Evolutionary conservation across 2,888 invertebrate genomes (phyloP).

Genomic region (Oscheius sp.): DNA sequence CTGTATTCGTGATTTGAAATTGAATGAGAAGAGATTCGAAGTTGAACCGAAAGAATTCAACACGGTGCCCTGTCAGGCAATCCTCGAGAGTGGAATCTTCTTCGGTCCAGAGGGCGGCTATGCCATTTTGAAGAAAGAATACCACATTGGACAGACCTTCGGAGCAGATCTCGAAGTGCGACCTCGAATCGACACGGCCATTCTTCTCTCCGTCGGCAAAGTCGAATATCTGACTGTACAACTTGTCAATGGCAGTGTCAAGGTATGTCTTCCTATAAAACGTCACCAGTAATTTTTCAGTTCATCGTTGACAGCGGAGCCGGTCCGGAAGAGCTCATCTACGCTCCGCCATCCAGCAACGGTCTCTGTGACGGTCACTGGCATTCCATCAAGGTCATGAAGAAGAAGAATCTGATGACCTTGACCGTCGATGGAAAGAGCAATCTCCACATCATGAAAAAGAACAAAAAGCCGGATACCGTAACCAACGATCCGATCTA

Average conservation of each 20-base stretch:
- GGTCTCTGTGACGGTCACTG: conserved; percentile 92
- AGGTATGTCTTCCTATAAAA: neutral
- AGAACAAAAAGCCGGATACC: conserved; percentile 80
- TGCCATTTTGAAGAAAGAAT: conserved; percentile 68
- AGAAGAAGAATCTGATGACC: conserved; percentile 89
- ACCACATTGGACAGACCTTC: conserved; percentile 59
- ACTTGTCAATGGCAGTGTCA: conserved; percentile 77
- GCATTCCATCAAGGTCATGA: conserved; percentile 87
- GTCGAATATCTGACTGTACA: conserved; percentile 87
- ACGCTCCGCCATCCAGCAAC: conserved; percentile 47
- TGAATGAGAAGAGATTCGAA: conserved; percentile 70
- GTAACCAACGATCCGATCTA: conserved; percentile 88
- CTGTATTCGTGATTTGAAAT: conserved; percentile 74
- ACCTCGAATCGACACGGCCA: conserved; percentile 66
- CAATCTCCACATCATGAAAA: conserved; percentile 80
- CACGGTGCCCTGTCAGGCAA: conserved; percentile 71
- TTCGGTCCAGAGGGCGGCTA: conserved; percentile 75
- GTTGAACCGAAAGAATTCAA: conserved; percentile 53
- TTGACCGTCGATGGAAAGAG: conserved; percentile 87
- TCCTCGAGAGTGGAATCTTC: conserved; percentile 74
- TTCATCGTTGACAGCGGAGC: conserved; percentile 77
- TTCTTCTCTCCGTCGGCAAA: conserved; percentile 70
- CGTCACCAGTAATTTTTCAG: conserved; percentile 51
- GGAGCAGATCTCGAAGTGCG: conserved; percentile 69
- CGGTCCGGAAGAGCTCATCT: conserved; percentile 78